Evolutionary conservation across 2,113 vertebrate genomes (phyloP).

Genomic region (Heterochromis multidens): DNA sequence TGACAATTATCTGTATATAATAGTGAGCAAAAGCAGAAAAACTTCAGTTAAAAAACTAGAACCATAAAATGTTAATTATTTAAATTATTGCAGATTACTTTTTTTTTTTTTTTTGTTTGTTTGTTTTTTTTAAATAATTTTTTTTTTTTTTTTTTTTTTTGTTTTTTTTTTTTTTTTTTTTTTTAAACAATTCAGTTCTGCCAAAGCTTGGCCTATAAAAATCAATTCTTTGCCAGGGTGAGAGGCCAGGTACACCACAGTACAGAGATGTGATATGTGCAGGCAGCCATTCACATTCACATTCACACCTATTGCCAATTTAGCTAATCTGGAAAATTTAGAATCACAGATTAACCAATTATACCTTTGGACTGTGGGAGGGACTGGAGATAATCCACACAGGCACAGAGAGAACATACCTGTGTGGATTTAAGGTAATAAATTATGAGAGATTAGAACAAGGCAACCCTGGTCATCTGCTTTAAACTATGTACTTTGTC

Average conservation of each 20-base stretch:
- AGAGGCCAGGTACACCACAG: not conserved
- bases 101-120: no score
- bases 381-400: not conserved
- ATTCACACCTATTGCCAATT: not conserved
- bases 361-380: no score
- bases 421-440: not conserved
- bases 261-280: no score
- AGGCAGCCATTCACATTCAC: not conserved
- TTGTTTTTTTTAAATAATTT: no score
- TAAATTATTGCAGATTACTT: no score
- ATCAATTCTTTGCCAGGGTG: not conserved
- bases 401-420: not conserved
- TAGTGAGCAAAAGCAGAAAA: not conserved
- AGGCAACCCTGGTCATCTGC: not conserved
- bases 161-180: no score
- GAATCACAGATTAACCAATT: no score
- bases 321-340: not conserved
- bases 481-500: not conserved
- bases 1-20: not conserved
- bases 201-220: accelerated
- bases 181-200: no score
- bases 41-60: no score
- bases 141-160: no score
- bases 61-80: no score
- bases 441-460: not conserved